Base-by-base conservation (phyloP, 1,140 invertebrate species). In the Leptinotarsa undecemlineata region DNA sequence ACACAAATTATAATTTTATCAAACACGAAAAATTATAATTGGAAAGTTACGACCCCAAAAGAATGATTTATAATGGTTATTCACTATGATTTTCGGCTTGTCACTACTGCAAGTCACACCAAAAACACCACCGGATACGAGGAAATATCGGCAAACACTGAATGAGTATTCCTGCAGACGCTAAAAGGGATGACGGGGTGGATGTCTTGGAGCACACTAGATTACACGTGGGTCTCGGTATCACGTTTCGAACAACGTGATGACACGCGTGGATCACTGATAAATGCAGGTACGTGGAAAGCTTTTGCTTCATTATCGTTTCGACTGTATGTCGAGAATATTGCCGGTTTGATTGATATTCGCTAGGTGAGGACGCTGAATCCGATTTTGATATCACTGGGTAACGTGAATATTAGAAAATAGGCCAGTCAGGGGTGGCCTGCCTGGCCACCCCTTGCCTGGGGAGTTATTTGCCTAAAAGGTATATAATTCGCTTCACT, bases 221-320 rank as follows among this genome's bases (percentile, higher is more conserved):
- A 63, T 20, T 74, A 70, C 77, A 78, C 77, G 77, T 78, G 77
- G 74, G 64, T 47, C 17, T 14, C 47, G 68, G 14, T 6, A 21
- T 73, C 77, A 78, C 72, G 77, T 68, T 74, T 60, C 33, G 14
- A 6, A 47, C 15, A 72, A 75, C 77, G 77, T 78, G 77, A 75
- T 15, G 13, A 11, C 13, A 21, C 70, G 15, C 51, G n/a, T 57
- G 33, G 33, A 42, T 42, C 33, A 8, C 33, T 42, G 33, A 42
- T 42, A 42, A 42, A 42, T 42, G 33, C 33, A 42, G 33, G 33
- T 42, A 42, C 26, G 33, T 42, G 8, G 8, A 42, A 42, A 42
- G 33, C 33, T 42, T 42, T 42, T 42, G 33, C 33, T 42, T 42
- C 8, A 42, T 42, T 42, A 42, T 42, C 33, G 2, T 42, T 42